A percentile compares a stretch with the other conserved stretches of the same genome.
Conservation (phyloP, 30 jellyfish, hydroid and myxozoan genomes). For the Hydractinia echinata region DNA sequence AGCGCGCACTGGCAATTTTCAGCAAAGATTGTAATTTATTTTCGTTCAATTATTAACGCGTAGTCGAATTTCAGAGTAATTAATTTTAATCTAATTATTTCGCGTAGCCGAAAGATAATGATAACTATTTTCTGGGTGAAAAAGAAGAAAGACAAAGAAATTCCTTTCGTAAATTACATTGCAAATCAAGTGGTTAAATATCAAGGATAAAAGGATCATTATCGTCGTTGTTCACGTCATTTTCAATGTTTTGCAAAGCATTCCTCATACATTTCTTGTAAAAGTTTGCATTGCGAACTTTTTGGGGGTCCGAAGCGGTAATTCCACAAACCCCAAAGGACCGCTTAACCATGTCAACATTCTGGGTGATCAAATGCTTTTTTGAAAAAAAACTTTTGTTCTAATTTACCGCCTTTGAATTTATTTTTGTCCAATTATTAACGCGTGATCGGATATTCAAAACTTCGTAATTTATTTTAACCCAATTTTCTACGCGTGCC, state of each 20-base stretch:
- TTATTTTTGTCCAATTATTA: no score
- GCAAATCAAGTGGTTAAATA: no score
- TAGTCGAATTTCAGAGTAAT: no score
- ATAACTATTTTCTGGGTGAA: conserved; percentile 3
- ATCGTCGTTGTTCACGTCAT: conserved; percentile 9
- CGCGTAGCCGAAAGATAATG: no score
- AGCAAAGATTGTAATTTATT: no score
- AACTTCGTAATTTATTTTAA: no score
- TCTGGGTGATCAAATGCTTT: conserved; percentile 1
- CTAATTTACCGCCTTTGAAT: conserved; percentile 6
- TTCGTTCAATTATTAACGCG: no score
- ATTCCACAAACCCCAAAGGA: no score
- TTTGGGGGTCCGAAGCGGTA: conserved; percentile 15
- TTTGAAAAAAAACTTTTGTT: not conserved
- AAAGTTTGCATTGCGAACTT: conserved; percentile 4
- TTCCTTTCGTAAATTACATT: conserved; percentile 4
- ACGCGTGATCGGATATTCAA: no score
- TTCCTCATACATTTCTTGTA: conserved; percentile 7
- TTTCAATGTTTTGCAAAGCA: not conserved
- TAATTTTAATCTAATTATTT: no score
- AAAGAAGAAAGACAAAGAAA: conserved; percentile 3
- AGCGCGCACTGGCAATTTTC: no score
- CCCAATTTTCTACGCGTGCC: no score
- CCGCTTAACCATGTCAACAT: conserved; percentile 8
- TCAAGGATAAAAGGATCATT: conserved; percentile 1